A percentile compares a stretch with the other conserved stretches of the same genome.
Evolutionary conservation across 2,797 vertebrate species (phyloP).

Genomic region (Pteronotus mesoamericanus): DNA sequence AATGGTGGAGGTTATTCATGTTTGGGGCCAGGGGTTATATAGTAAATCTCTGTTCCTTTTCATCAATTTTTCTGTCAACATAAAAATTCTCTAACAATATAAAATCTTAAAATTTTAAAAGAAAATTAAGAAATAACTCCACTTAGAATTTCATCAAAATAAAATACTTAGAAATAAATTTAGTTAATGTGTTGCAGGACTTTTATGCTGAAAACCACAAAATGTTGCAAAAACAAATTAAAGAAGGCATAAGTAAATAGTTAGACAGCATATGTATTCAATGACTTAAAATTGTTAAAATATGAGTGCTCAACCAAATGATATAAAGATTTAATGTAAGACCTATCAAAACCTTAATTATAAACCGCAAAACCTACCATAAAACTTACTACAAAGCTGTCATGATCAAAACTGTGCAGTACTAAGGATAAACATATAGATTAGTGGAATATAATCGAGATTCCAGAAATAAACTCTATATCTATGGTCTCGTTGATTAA

Average conservation of each 20-base stretch:
- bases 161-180: neutral
- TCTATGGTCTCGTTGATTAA: neutral
- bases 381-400: neutral
- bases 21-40: neutral
- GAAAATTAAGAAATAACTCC: neutral
- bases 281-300: neutral
- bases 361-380: too few species aligned
- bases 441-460: neutral
- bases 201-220: neutral
- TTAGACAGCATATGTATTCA: neutral
- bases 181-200: neutral
- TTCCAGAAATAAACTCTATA: neutral
- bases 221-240: neutral
- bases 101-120: neutral
- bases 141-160: neutral
- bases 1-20: neutral
- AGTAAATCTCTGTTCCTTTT: neutral
- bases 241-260: neutral
- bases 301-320: neutral
- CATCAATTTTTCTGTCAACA: neutral
- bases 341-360: neutral
- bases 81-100: neutral
- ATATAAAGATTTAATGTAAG: neutral
- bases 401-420: neutral
- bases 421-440: neutral